Conservation (phyloP, 2,797 vertebrate genomes). For the Chloroceryle amazona region DNA sequence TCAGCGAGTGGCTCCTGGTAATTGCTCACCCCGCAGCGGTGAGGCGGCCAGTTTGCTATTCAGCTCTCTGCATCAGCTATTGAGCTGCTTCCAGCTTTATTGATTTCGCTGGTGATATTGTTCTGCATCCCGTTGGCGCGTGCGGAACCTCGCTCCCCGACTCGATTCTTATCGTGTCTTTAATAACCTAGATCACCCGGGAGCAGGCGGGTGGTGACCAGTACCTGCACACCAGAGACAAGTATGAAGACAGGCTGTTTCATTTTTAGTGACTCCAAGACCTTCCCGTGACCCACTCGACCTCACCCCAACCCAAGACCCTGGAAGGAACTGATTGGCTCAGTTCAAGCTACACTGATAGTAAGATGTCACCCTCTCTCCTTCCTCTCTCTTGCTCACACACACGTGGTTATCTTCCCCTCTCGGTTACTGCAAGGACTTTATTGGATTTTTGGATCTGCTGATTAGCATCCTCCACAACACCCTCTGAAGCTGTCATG, state of each 20-base stretch:
- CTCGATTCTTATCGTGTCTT: not conserved
- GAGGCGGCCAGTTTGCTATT: not conserved
- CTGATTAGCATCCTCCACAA: not conserved
- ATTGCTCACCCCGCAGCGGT: not conserved
- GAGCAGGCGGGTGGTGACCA: accelerated
- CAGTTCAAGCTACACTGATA: not conserved
- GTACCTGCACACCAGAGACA: not conserved
- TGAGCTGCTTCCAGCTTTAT: constrained; percentile 3
- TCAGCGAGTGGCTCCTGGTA: not conserved
- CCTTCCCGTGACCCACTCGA: accelerated
- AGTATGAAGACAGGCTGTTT: not conserved
- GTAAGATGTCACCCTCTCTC: not conserved
- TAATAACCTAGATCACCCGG: not conserved
- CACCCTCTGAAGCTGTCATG: not conserved
- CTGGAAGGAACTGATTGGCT: not conserved
- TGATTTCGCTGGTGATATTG: not conserved
- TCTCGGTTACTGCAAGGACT: not conserved
- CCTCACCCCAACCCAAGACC: not conserved
- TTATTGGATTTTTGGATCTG: not conserved
- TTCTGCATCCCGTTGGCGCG: not conserved
- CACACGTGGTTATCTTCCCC: not conserved
- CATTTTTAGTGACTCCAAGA: not conserved
- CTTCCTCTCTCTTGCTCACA: not conserved
- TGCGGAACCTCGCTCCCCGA: not conserved
- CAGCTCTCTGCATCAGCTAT: not conserved